A percentile compares a stretch with the other conserved stretches of the same genome.
These are phyloP conservation scores for Liposcelis brunnea DNA, from an alignment of 2,888 invertebrate species.

Conservation along the genomic window DNA sequence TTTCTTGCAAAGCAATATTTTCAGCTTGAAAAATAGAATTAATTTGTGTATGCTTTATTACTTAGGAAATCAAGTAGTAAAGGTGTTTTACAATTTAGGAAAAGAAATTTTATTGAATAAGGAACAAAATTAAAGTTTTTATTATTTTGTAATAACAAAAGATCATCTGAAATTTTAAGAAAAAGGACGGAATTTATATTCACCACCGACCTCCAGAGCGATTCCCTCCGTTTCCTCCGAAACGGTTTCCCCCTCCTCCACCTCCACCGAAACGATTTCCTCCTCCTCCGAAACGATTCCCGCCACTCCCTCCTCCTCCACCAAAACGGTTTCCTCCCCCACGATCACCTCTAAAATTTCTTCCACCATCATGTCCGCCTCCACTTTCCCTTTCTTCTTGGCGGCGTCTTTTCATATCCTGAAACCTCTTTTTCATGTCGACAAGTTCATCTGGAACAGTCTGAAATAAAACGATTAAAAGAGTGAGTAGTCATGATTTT, in stretches of 20 bases:
- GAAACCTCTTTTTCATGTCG: constrained; percentile 57
- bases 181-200: no score
- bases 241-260: constrained; percentile 7
- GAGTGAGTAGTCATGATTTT: constrained; percentile 1
- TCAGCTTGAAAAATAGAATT: no score
- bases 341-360: constrained; percentile 22
- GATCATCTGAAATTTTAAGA: no score
- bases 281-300: constrained; percentile 3
- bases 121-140: no score
- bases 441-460: constrained; percentile 58
- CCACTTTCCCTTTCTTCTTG: constrained; percentile 33
- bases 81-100: no score
- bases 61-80: no score
- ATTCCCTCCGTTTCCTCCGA: constrained; percentile 13
- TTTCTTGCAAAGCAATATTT: no score
- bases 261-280: constrained; percentile 9
- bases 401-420: constrained; percentile 44
- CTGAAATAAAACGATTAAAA: constrained; percentile 25
- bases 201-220: constrained; percentile 19
- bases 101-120: no score
- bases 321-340: constrained; percentile 19
- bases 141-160: no score
- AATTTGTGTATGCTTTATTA: no score
- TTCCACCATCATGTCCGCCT: constrained; percentile 25
- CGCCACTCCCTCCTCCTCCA: not conserved